Conservation (phyloP, 2,888 invertebrate genomes). For the Andrena fulva region DNA sequence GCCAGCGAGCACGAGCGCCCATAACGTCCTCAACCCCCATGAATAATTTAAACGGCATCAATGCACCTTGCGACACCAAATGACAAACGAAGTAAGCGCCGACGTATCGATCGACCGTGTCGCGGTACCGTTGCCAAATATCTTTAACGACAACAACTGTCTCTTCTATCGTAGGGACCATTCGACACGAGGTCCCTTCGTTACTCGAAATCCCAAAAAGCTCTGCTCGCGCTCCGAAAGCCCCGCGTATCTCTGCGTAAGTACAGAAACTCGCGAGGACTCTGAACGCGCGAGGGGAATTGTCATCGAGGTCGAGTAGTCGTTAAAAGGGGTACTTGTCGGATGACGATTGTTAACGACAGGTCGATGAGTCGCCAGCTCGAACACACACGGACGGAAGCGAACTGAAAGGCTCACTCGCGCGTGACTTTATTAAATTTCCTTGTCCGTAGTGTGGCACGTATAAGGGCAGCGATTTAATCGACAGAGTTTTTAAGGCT, state of each 20-base stretch:
- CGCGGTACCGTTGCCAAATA: conserved; percentile 67
- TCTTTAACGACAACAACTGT: conserved; percentile 51
- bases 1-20: conserved; percentile 79
- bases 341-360: background rate
- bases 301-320: background rate
- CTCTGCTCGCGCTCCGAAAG: background rate
- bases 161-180: conserved; percentile 49
- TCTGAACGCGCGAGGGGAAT: background rate
- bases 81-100: conserved; percentile 82
- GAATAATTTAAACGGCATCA: conserved; percentile 83
- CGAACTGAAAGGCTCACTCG: background rate
- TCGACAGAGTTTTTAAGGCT: background rate
- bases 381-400: background rate
- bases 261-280: background rate
- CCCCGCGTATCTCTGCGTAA: background rate
- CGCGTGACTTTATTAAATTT: background rate
- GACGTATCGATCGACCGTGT: conserved; percentile 61
- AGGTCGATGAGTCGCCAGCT: background rate
- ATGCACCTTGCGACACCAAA: conserved; percentile 82
- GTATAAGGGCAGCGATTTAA: background rate
- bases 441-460: background rate
- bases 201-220: conserved; percentile 6
- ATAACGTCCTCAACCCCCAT: conserved; percentile 80
- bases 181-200: conserved; percentile 29
- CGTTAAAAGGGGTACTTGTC: conserved; percentile 1